These are phyloP conservation scores for Galagoides demidoff DNA, from an alignment of 2,797 vertebrate genomes.

Conservation along the genomic window DNA sequence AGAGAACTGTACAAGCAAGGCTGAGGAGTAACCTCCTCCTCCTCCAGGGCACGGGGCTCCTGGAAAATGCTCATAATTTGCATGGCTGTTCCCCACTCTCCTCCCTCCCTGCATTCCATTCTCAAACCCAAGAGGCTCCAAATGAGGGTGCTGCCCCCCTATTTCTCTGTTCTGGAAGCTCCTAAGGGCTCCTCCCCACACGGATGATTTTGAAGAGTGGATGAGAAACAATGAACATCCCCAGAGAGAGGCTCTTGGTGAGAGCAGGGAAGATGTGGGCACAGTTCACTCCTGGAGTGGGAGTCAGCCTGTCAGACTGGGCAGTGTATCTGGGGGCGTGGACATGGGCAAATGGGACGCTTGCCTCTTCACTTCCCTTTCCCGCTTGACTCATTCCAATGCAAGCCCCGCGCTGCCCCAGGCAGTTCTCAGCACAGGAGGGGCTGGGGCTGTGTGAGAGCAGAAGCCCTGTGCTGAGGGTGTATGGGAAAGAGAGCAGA, in stretches of 20 bases:
- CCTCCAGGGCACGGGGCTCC: not conserved
- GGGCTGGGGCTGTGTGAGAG: not conserved
- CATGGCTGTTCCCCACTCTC: fast-evolving
- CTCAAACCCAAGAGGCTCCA: not conserved
- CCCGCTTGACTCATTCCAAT: fast-evolving
- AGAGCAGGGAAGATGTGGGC: fast-evolving
- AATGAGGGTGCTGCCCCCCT: fast-evolving
- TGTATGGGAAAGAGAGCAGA: no score
- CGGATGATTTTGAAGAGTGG: fast-evolving
- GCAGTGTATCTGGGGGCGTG: fast-evolving
- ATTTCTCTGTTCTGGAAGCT: fast-evolving
- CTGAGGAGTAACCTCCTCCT: fast-evolving
- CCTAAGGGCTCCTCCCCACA: fast-evolving
- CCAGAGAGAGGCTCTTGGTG: not conserved
- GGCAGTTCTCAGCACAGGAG: not conserved
- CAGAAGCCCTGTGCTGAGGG: not conserved
- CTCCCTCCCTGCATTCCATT: not conserved
- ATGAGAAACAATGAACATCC: not conserved
- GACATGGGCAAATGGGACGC: not conserved
- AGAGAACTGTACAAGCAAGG: fast-evolving
- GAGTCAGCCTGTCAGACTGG: fast-evolving
- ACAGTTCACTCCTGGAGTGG: fast-evolving
- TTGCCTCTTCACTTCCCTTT: fast-evolving
- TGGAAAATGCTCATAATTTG: not conserved
- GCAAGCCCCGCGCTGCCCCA: not conserved